A percentile compares a stretch with the other conserved stretches of the same genome.
phyloP scores from a whole-genome alignment of 1,140 invertebrate genomes.

The Amphibalanus amphitrite region DNA sequence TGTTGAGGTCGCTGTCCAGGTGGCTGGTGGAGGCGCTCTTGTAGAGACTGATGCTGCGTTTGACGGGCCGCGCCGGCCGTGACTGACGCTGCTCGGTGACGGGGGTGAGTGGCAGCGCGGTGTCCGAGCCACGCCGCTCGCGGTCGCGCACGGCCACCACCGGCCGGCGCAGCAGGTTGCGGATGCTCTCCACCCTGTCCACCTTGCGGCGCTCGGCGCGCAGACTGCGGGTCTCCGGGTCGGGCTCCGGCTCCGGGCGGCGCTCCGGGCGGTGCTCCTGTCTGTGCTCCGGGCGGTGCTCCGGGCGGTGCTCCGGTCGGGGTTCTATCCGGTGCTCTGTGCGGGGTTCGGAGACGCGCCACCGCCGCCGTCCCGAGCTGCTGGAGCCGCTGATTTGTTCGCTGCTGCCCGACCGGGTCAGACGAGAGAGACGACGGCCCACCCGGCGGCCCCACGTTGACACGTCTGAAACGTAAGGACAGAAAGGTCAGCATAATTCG shows the following conservation, averaged over 20 bases:
- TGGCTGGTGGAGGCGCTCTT: slow-evolving; percentile 18
- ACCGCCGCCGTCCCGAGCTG: neutral
- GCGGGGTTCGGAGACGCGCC: too few relatives aligned
- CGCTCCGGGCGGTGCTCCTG: too few relatives aligned
- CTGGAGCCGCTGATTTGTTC: slow-evolving; percentile 18
- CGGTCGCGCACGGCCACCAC: neutral
- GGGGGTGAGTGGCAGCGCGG: neutral
- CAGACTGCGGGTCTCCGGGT: neutral
- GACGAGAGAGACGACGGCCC: slow-evolving; percentile 56
- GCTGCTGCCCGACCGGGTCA: slow-evolving; percentile 39
- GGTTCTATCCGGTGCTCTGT: too few relatives aligned
- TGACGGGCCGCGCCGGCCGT: neutral
- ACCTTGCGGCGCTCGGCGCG: neutral
- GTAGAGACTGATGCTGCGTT: slow-evolving; percentile 10
- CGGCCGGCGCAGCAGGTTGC: slow-evolving; percentile 17
- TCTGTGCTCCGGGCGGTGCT: too few relatives aligned
- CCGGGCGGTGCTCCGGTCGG: too few relatives aligned
- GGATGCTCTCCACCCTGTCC: slow-evolving; percentile 18
- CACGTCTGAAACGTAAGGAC: slow-evolving; percentile 37
- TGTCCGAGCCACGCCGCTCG: neutral
- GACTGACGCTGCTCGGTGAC: neutral
- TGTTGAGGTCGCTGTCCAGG: slow-evolving; percentile 8
- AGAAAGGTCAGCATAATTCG: too few relatives aligned
- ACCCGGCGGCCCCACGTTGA: slow-evolving; percentile 58
- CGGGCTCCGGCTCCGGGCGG: too few relatives aligned